Evolutionary conservation across 2,113 vertebrate genomes (phyloP), one percentile per base, ranked within the genome.

Genomic region (Xenotilapia longispinis): DNA sequence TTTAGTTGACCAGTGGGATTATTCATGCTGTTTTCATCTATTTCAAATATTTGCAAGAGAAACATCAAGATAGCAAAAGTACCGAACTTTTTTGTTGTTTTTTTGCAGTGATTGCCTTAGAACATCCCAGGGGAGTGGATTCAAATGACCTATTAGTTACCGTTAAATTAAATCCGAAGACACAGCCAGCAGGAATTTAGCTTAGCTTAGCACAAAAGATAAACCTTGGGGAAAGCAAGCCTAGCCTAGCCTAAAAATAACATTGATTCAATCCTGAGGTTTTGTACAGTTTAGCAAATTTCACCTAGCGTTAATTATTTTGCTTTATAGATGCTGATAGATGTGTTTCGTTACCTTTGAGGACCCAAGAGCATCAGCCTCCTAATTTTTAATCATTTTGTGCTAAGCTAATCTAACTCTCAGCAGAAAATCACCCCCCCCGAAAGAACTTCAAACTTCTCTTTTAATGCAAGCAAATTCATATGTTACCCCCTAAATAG

Each of bases 1-100:
- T 73, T 54, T 33, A 28, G 45, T 6, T 51, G 26, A 78, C 38
- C 36, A 53, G 54, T 51, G 7, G 3, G 7, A 6, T 45, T 58
- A 82, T 36, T 57, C n/a, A 81, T 82, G 68, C 45, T 38, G 36
- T 53, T 60, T 83, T 55, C 87, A 91, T 90, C 70, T 38, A 60
- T 78, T 84, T 80, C 3, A 60, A 58, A 68, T 19, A 33, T 70
- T 51, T 70, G 80, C 68, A 0, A 1, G 7, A 23, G 11, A 58
- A 33, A 38, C 55, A 49, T 51, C 26, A 31, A 28, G 70, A 47
- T 31, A 31, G 42, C 9, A 78, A 47, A 78, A 78, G 42, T 12
- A 49, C 23, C 2, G 0, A 78, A 78, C 45, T 51, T 51, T 12
- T 40, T 68, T 40, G 7, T 40, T 68, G 31, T 21, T 40, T 68